These are phyloP conservation scores for Selenia dentaria DNA, from an alignment of 2,888 invertebrate species.

Conservation along the genomic window DNA sequence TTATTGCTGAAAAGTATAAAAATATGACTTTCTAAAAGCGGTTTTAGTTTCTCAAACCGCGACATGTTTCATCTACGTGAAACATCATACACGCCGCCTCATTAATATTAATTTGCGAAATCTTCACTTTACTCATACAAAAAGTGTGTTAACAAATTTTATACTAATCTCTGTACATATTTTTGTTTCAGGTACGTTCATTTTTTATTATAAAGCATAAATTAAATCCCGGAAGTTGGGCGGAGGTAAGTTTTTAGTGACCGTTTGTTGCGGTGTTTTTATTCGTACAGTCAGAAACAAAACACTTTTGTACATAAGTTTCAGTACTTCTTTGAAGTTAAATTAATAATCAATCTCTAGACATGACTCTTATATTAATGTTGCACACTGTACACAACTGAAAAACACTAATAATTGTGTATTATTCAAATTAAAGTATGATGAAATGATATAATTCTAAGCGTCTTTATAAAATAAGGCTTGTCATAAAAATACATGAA, in stretches of 20 bases:
- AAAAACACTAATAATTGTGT: too few species aligned
- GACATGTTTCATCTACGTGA: neutral
- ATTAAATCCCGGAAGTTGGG: slow-evolving; percentile 34
- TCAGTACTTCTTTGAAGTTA: too few species aligned
- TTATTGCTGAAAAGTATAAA: slow-evolving; percentile 18
- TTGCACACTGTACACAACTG: too few species aligned
- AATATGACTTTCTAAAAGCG: slow-evolving; percentile 16
- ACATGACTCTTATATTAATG: too few species aligned
- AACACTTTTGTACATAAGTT: too few species aligned
- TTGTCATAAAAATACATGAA: slow-evolving; percentile 5
- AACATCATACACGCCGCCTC: slow-evolving; percentile 12
- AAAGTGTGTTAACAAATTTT: slow-evolving; percentile 32
- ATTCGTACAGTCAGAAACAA: slow-evolving; percentile 36
- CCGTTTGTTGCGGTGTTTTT: slow-evolving; percentile 33
- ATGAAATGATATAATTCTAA: too few species aligned
- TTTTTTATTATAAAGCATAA: slow-evolving; percentile 32
- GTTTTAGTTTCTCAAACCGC: slow-evolving; percentile 7
- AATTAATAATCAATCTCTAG: neutral
- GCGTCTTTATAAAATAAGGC: neutral
- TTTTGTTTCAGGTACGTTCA: slow-evolving; percentile 38
- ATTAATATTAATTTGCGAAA: slow-evolving; percentile 24
- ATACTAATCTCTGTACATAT: slow-evolving; percentile 29
- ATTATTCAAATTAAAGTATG: too few species aligned
- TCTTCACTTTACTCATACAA: slow-evolving; percentile 27
- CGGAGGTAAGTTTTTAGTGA: slow-evolving; percentile 42